A percentile compares a stretch with the other conserved stretches of the same genome.
Conservation (phyloP, 2,888 invertebrate genomes). For the Alentia gelatinosa region DNA sequence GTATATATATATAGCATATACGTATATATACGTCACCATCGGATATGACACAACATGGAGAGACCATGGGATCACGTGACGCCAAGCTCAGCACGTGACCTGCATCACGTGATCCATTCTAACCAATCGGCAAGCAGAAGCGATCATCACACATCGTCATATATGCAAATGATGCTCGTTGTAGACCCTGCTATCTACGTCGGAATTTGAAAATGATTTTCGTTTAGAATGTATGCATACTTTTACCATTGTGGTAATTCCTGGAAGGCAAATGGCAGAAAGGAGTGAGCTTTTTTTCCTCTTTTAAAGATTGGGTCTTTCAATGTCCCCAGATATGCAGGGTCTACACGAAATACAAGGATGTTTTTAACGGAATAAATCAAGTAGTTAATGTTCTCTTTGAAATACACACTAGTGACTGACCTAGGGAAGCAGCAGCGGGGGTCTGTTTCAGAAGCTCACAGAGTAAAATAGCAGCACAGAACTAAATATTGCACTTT, state of each 20-base stretch:
- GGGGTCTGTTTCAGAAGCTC: too few relatives aligned
- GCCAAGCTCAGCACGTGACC: background rate
- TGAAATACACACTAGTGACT: background rate
- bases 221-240: too few relatives aligned
- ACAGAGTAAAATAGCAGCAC: too few relatives aligned
- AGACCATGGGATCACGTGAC: slow-evolving; percentile 13
- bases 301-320: too few relatives aligned
- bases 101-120: background rate
- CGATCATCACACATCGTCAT: slow-evolving; percentile 1
- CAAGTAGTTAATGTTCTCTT: background rate
- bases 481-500: too few relatives aligned
- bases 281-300: too few relatives aligned
- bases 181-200: background rate
- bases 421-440: too few relatives aligned
- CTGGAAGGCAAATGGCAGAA: too few relatives aligned
- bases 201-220: too few relatives aligned
- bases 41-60: slow-evolving; percentile 8
- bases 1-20: background rate
- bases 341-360: background rate
- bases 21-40: background rate
- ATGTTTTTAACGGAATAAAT: background rate
- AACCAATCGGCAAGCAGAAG: slow-evolving; percentile 18
- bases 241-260: too few relatives aligned
- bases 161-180: background rate
- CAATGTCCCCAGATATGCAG: too few relatives aligned